Conservation (phyloP, 2,113 vertebrate species). For the Centropus unirufus region DNA sequence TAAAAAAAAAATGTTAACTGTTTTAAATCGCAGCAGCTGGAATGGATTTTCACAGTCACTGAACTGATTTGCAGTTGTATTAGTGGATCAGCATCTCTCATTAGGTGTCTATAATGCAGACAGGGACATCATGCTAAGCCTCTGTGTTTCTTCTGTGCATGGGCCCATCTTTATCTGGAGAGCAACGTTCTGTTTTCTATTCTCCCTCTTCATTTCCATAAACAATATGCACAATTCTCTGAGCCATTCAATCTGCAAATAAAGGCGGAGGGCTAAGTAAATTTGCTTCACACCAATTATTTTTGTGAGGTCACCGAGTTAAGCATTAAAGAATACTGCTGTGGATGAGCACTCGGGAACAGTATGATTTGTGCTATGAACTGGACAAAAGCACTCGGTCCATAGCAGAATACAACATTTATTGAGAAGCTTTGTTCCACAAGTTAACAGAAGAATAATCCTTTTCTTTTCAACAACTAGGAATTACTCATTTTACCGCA, state of each 20-base stretch:
- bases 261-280: conserved; percentile 68
- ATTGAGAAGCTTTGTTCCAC: conserved; percentile 43
- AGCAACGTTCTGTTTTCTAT: not conserved
- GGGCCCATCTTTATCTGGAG: conserved; percentile 26
- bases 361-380: conserved; percentile 34
- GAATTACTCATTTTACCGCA: not conserved
- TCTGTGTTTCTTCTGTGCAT: not conserved
- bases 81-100: not conserved
- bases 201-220: conserved; percentile 57
- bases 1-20: not conserved
- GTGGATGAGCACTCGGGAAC: conserved; percentile 1
- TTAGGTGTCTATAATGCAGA: not conserved
- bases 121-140: not conserved
- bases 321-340: conserved; percentile 63
- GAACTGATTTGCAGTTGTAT: not conserved
- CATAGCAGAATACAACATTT: conserved; percentile 37
- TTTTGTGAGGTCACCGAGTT: conserved; percentile 72
- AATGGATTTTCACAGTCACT: not conserved
- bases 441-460: conserved; percentile 34
- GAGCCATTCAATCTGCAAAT: conserved; percentile 60
- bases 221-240: conserved; percentile 49
- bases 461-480: conserved; percentile 18
- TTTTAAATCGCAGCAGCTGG: not conserved
- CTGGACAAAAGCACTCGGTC: conserved; percentile 4
- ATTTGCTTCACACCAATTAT: conserved; percentile 71